Evolutionary conservation across 2,113 vertebrate genomes (phyloP).

Genomic region (Clarias magur): DNA sequence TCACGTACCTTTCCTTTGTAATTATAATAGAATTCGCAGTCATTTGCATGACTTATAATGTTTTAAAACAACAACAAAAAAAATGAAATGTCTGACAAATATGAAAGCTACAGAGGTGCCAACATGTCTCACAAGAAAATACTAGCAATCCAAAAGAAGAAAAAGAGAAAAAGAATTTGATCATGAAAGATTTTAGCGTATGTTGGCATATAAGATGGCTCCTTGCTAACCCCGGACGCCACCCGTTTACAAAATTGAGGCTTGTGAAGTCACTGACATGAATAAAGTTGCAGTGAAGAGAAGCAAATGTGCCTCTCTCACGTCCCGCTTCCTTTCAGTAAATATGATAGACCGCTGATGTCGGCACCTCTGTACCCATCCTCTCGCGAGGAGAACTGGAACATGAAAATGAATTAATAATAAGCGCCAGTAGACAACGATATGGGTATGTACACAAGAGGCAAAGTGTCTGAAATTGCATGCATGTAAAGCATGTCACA

Average conservation of each 20-base stretch:
- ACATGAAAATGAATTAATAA: slow-evolving; percentile 13
- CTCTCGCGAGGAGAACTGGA: background rate
- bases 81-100: slow-evolving; percentile 25
- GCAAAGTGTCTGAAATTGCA: slow-evolving; percentile 63
- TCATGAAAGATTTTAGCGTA: background rate
- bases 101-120: slow-evolving; percentile 5
- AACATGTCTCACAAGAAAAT: background rate
- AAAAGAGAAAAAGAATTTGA: background rate
- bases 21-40: slow-evolving; percentile 27
- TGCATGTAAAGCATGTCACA: slow-evolving; percentile 70
- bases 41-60: slow-evolving; percentile 22
- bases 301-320: background rate
- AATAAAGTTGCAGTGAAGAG: background rate
- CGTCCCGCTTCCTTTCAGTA: background rate
- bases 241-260: background rate
- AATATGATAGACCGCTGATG: background rate
- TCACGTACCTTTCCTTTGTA: slow-evolving; percentile 36
- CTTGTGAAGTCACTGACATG: background rate
- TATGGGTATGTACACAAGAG: slow-evolving; percentile 65
- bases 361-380: slow-evolving; percentile 11
- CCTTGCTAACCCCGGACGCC: background rate
- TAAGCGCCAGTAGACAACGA: slow-evolving; percentile 36
- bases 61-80: background rate
- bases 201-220: background rate
- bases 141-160: background rate